Conservation (phyloP, 1,140 invertebrate genomes). For the Camponotus floridanus region DNA sequence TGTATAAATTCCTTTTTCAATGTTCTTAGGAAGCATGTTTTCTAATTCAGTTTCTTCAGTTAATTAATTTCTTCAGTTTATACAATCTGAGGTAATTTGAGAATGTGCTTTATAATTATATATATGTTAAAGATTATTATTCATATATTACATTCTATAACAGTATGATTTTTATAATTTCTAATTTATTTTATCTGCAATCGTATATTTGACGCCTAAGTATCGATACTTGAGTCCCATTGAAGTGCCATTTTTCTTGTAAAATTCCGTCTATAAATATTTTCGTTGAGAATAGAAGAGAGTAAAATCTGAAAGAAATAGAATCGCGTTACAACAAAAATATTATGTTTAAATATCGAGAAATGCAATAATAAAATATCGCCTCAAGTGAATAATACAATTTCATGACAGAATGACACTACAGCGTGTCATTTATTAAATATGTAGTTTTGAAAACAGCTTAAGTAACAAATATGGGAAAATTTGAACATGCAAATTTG, state of each 20-base stretch:
- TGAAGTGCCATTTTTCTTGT: not conserved
- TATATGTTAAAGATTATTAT: not conserved
- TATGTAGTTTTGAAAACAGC: not conserved
- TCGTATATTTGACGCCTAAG: conserved; percentile 17
- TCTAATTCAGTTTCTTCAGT: not conserved
- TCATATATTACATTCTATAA: conserved; percentile 10
- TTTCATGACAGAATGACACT: too few relatives aligned
- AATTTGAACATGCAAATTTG: too few relatives aligned
- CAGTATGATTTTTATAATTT: conserved; percentile 12
- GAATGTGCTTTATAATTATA: not conserved
- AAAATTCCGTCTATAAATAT: not conserved
- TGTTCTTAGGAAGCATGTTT: not conserved
- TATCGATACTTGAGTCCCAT: conserved; percentile 7
- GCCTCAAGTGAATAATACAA: too few relatives aligned
- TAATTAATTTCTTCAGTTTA: conserved; percentile 18
- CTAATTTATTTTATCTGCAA: conserved; percentile 13
- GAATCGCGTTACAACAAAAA: not conserved
- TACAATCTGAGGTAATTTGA: conserved; percentile 24
- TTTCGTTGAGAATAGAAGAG: not conserved
- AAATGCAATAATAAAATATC: too few relatives aligned
- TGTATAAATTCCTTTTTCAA: not conserved
- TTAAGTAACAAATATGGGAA: not conserved
- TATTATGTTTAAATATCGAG: too few relatives aligned
- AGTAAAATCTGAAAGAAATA: not conserved
- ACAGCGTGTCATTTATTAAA: too few relatives aligned